Conservation (phyloP, 2,888 invertebrate species). For the Andrena hattorfiana region DNA sequence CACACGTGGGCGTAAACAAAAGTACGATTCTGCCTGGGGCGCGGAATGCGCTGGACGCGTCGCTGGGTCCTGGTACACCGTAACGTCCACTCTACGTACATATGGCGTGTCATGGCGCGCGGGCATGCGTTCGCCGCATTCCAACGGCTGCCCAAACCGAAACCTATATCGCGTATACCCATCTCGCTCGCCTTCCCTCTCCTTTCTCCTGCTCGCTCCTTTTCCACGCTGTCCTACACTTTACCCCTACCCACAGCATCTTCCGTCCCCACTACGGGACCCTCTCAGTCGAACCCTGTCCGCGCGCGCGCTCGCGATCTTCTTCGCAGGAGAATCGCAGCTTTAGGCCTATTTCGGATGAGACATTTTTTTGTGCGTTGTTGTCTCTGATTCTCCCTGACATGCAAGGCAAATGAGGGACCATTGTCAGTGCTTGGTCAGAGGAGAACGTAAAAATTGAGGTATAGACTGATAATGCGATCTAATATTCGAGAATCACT, state of each 20-base stretch:
- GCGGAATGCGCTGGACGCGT: constrained; percentile 62
- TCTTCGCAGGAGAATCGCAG: constrained; percentile 50
- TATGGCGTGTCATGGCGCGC: constrained; percentile 63
- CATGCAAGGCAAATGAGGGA: no score
- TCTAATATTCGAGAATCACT: no score
- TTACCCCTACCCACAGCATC: constrained; percentile 34
- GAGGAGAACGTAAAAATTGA: no score
- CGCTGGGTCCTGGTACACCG: constrained; percentile 44
- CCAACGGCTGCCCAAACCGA: constrained; percentile 82
- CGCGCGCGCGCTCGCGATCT: constrained; percentile 43
- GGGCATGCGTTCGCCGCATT: constrained; percentile 76
- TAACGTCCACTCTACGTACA: constrained; percentile 59
- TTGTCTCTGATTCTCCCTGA: constrained; percentile 2
- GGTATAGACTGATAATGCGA: no score
- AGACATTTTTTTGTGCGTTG: background rate
- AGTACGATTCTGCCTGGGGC: constrained; percentile 63
- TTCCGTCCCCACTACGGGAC: constrained; percentile 25
- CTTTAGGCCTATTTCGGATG: constrained; percentile 14
- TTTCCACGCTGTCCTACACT: constrained; percentile 49
- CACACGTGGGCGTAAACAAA: constrained; percentile 62
- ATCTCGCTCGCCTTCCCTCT: constrained; percentile 50
- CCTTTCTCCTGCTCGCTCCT: constrained; percentile 35
- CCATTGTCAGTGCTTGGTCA: no score
- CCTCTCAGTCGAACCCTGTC: constrained; percentile 45
- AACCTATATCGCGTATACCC: constrained; percentile 75